Evolutionary conservation across 2,888 invertebrate species (phyloP), one percentile per base, ranked within the genome.

Genomic region (Trichogramma evanescens): DNA sequence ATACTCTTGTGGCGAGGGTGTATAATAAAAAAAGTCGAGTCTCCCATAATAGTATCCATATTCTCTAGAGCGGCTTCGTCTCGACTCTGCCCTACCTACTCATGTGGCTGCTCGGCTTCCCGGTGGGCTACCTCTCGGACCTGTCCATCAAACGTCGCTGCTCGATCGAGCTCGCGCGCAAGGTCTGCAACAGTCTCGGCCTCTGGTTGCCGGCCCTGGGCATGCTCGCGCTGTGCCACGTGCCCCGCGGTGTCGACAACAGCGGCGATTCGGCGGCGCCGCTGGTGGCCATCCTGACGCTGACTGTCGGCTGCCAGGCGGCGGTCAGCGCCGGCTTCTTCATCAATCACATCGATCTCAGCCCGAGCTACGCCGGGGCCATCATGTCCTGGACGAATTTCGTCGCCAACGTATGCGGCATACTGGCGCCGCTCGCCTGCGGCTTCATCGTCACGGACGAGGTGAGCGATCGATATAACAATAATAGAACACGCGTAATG

Each of bases 31-130:
- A 51, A 38, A 10, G n/a, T 41, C 9, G 13, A 13, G 13, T 13
- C 13, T 13, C 26, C 26, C 26, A 1, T 2, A 58, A 58, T 55
- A 59, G 2, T 3, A 26, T 2, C 3, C 26, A 26, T 3, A 26
- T 26, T 26, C 1, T 26, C 26, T 63, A 81, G 66, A 82, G 81
- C 66, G 82, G 82, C 0, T 44, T 78, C n/a, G 72, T 82, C 9
- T 82, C 84, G 1, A 81, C 83, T 0, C 66, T 84, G 9, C 84
- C 84, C 4, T 84, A 83, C 67, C 72, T 84, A 26, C 76, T 74
- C 2, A 82, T 82, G 81, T 81, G 82, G 74, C 53, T 83, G 0
- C 67, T 82, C n/a, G 81, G 81, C 54, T 75, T 82, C 53, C 73
- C 80, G 9, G 74, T 80, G 1, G 81, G 82, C 52, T 81, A 79